Conservation (phyloP, 2,113 vertebrate species). For the Sorex araneus region DNA sequence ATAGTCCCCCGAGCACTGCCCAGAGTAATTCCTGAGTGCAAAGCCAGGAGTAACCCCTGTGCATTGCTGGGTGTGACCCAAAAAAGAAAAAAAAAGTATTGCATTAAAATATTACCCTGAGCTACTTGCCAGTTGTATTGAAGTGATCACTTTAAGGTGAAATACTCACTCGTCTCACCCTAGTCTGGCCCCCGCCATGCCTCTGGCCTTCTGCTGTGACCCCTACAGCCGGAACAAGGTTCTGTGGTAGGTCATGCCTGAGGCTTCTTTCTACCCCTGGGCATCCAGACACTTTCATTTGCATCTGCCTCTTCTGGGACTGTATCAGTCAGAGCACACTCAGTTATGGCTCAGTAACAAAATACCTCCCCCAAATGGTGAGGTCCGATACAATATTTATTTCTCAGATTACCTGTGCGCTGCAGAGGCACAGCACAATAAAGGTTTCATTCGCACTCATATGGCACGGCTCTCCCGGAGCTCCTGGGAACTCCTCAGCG, state of each 20-base stretch:
- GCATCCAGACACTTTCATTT: neutral
- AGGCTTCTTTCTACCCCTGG: neutral
- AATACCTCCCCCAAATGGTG: neutral
- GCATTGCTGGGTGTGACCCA: too few species aligned
- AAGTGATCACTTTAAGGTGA: slow-evolving; percentile 10
- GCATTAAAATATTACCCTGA: slow-evolving; percentile 1
- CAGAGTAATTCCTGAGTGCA: too few species aligned
- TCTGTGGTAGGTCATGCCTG: neutral
- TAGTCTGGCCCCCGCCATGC: neutral
- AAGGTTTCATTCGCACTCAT: neutral
- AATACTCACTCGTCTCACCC: neutral
- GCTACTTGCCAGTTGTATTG: neutral
- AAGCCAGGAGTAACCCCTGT: too few species aligned
- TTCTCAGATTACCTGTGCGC: too few species aligned
- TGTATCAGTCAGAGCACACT: slow-evolving; percentile 15
- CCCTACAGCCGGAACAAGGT: neutral
- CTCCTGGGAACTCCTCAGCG: neutral
- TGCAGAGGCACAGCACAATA: neutral
- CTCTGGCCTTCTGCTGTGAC: neutral
- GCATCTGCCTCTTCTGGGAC: neutral
- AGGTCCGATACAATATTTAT: too few species aligned
- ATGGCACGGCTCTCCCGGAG: neutral
- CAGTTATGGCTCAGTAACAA: neutral
- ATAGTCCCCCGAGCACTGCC: too few species aligned
- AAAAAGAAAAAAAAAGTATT: neutral